Conservation (phyloP, 1,140 invertebrate species). For the Wasmannia auropunctata region DNA sequence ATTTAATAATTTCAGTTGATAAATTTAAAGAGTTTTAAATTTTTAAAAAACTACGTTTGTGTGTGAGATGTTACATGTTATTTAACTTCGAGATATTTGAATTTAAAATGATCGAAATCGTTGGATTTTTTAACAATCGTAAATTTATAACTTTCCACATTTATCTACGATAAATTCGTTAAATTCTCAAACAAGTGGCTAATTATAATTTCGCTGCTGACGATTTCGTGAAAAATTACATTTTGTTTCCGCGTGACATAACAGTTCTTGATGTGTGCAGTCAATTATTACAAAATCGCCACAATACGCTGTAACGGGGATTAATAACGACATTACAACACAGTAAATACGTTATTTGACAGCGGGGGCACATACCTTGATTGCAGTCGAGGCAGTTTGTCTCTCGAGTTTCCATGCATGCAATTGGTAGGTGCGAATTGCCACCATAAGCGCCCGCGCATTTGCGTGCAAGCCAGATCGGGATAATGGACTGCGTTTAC, state of each 20-base stretch:
- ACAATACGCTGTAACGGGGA: neutral
- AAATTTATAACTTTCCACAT: neutral
- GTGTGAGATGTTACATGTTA: neutral
- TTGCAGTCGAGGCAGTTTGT: constrained; percentile 44
- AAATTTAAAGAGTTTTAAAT: neutral
- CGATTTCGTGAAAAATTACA: neutral
- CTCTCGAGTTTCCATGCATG: constrained; percentile 46
- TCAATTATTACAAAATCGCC: constrained; percentile 14
- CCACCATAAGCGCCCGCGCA: constrained; percentile 47
- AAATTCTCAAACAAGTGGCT: neutral
- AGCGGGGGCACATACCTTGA: constrained; percentile 31
- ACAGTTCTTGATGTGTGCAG: neutral
- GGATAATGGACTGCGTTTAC: constrained; percentile 65
- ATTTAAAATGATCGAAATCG: neutral
- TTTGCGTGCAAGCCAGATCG: constrained; percentile 4
- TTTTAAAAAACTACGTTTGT: neutral
- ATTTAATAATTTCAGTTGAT: neutral
- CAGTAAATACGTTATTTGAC: constrained; percentile 32
- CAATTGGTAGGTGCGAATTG: constrained; percentile 56
- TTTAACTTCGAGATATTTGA: neutral
- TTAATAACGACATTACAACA: constrained; percentile 6
- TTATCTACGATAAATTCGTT: neutral
- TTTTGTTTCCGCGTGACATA: neutral
- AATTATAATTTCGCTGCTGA: neutral
- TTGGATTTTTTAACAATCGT: neutral